Evolutionary conservation across 2,797 vertebrate genomes (phyloP), one percentile per base, ranked within the genome.

Genomic region (Cossypha caffra): DNA sequence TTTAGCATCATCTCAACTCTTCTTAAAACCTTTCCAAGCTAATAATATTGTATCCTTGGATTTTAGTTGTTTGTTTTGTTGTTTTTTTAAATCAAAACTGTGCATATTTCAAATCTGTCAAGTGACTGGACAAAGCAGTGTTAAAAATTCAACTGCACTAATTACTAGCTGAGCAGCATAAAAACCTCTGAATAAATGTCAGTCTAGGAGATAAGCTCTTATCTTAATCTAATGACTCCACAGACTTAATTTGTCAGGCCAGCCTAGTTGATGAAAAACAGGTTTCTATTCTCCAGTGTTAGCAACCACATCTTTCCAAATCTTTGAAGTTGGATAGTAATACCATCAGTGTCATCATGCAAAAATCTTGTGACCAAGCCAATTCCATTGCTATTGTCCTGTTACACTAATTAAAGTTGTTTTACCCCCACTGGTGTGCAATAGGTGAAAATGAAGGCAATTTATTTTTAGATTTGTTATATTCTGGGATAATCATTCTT

Each of bases 161-260:
- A 99, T 99, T 99, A 99, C 98, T 98, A 98, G 98, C 96, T 97
- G 98, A 98, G 98, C 98, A 98, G 98, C 98, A 98, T 98, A 98
- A 98, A 99, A 99, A 98, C 98, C 98, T 98, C 98, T 97, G 98
- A 98, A 99, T 99, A 99, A 99, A 99, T 99, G 98, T 99, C 98
- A 99, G 98, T 98, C 98, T 98, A 97, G 82, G 97, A 99, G 99
- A 99, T 99, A 99, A 99, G 98, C 99, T 98, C 99, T 99, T 99
- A 99, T 99, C 99, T 99, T 99, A 99, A 99, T 99, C 98, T 99
- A 99, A 99, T 99, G 98, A 99, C 98, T 99, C 98, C 98, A 97
- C 98, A 98, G 98, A 98, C 98, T 99, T 99, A 98, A 99, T 99
- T 99, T 99, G 98, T 99, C 99, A 99, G 98, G 98, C 98, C 98